Evolutionary conservation across 2,113 vertebrate species (phyloP).

Genomic region (Erinaceus europaeus): DNA sequence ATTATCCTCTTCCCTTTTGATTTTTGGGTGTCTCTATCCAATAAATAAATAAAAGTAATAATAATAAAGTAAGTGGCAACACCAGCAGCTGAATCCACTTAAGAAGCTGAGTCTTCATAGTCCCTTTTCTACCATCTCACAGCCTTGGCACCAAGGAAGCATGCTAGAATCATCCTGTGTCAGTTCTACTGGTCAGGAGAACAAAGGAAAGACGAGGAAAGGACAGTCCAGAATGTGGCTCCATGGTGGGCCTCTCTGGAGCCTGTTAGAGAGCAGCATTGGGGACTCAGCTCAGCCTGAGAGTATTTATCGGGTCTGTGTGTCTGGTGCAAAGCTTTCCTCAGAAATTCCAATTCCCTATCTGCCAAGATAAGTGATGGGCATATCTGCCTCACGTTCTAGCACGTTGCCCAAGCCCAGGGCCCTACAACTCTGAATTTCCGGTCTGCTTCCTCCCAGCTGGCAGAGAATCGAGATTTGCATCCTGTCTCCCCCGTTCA

Average conservation of each 20-base stretch:
- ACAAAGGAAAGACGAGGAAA: background rate
- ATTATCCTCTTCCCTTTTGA: too few species aligned
- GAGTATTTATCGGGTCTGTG: slow-evolving; percentile 10
- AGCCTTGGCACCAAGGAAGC: background rate
- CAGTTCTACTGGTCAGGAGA: background rate
- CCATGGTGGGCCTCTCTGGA: background rate
- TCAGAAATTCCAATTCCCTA: slow-evolving; percentile 55
- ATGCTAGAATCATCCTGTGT: background rate
- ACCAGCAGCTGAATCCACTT: background rate
- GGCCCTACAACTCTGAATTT: slow-evolving; percentile 27
- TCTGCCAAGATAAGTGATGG: slow-evolving; percentile 59
- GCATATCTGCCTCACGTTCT: background rate
- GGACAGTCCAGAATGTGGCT: background rate
- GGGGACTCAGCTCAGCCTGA: background rate
- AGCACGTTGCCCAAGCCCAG: background rate
- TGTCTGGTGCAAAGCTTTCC: background rate
- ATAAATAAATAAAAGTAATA: too few species aligned
- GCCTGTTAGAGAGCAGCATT: accelerated
- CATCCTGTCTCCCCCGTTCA: background rate
- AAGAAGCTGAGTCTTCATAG: background rate
- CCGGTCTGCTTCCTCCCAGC: slow-evolving; percentile 3
- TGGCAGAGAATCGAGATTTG: slow-evolving; percentile 35
- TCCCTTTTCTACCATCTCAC: background rate
- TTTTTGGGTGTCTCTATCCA: too few species aligned
- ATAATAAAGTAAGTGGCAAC: background rate